A percentile compares a stretch with the other conserved stretches of the same genome.
Conservation (phyloP, 2,797 vertebrate genomes). For the Chaetophractus vellerosus region DNA sequence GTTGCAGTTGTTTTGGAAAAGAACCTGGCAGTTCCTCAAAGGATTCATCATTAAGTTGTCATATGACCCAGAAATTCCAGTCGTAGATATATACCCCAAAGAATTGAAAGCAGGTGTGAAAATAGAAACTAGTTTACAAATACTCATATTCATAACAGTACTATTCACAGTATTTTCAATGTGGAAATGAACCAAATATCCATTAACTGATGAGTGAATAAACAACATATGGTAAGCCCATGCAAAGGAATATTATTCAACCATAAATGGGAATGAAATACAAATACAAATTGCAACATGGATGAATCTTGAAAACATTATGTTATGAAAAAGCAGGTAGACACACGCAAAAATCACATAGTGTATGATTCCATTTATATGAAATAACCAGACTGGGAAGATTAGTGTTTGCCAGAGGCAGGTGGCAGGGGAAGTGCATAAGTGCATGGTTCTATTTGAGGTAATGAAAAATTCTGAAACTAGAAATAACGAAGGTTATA, state of each 20-base stretch:
- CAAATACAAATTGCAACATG: not conserved
- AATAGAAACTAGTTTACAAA: not conserved
- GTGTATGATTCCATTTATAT: not conserved
- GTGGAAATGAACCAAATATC: not conserved
- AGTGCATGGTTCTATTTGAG: not conserved
- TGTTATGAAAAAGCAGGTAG: not conserved
- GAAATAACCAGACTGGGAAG: not conserved
- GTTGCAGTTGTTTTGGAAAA: rapidly evolving
- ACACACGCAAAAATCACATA: not conserved
- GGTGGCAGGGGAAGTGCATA: not conserved
- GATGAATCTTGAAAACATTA: not conserved
- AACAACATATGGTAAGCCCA: not conserved
- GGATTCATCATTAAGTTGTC: not conserved
- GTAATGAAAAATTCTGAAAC: not conserved
- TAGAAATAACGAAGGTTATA: not conserved
- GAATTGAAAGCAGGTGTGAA: not conserved
- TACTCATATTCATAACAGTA: not conserved
- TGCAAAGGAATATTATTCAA: not conserved
- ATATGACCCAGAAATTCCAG: not conserved
- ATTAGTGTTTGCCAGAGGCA: not conserved
- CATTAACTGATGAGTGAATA: not conserved
- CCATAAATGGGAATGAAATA: not conserved
- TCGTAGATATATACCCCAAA: too few relatives aligned
- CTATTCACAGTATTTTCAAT: not conserved
- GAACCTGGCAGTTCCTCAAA: not conserved